Base-by-base conservation (phyloP, 1,140 invertebrate species). In the Mizuhopecten yessoensis region DNA sequence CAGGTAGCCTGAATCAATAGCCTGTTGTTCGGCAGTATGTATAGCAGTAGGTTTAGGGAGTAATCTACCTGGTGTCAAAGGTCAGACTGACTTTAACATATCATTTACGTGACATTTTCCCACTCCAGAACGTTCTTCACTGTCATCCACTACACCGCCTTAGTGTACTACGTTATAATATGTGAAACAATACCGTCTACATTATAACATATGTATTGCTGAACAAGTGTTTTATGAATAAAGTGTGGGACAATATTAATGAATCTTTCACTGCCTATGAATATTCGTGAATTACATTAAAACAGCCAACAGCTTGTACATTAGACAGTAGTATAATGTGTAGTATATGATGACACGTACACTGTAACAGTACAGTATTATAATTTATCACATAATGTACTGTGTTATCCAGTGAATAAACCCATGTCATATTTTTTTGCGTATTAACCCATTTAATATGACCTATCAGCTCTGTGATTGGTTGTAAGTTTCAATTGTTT, bases 251-350 rank as follows among this genome's bases (percentile, higher is more conserved):
- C n/a, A n/a, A n/a, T n/a, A n/a, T 75, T 75, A 75, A 75, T 75
- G 57, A 23, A 75, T 75, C 57, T 17, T 11, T n/a, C 3, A 29
- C 57, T 11, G 57, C n/a, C 17, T 75, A 75, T 75, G 57, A 75
- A 75, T 75, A 75, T 75, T 75, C 57, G 57, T 75, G 57, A 75
- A 75, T 75, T 75, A 75, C 57, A 75, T 75, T 75, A 75, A 29
- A 29, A 29, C 29, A n/a, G 5, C n/a, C 57, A 75, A n/a, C 23
- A 75, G 57, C 23, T 75, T 29, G 57, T 75, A 75, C 45, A 7
- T 39, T n/a, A 75, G 57, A n/a, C 57, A n/a, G n/a, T n/a, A n/a
- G n/a, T 29, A 29, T 5, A 75, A 17, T 5, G 23, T 75, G 17
- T n/a, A 29, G 57, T 29, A 29, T 29, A 49, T 20, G n/a, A n/a